Evolutionary conservation across 2,113 vertebrate genomes (phyloP).

Genomic region (Poecile atricapillus): DNA sequence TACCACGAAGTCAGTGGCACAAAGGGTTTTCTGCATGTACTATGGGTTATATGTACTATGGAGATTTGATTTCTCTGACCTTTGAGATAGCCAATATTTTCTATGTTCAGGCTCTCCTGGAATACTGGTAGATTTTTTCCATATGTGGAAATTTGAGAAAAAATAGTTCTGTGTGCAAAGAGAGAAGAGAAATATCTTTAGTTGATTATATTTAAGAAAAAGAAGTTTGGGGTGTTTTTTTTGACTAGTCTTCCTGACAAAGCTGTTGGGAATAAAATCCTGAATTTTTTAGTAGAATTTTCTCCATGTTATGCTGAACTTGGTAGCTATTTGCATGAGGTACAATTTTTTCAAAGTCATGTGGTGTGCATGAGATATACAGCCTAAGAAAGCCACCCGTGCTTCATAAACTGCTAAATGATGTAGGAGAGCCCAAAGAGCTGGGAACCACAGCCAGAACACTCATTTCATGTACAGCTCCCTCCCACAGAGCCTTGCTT

Average conservation of each 20-base stretch:
- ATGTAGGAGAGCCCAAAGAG: not conserved
- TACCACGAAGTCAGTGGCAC: not conserved
- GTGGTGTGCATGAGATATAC: not conserved
- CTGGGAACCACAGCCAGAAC: not conserved
- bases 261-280: not conserved
- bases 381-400: not conserved
- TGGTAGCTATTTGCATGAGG: not conserved
- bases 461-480: not conserved
- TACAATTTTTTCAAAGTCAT: not conserved
- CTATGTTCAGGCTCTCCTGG: not conserved
- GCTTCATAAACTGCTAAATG: not conserved
- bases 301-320: not conserved
- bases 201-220: not conserved
- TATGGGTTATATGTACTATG: not conserved
- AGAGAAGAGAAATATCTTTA: not conserved
- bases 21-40: not conserved
- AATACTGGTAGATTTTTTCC: not conserved
- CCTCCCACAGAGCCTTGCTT: not conserved
- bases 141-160: not conserved
- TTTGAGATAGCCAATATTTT: not conserved
- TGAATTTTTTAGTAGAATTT: not conserved
- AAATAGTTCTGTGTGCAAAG: not conserved
- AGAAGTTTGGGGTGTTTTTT: not conserved
- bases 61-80: not conserved
- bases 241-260: not conserved